Evolutionary conservation across 1,140 invertebrate genomes (phyloP).

Genomic region (Bombyx mori): DNA sequence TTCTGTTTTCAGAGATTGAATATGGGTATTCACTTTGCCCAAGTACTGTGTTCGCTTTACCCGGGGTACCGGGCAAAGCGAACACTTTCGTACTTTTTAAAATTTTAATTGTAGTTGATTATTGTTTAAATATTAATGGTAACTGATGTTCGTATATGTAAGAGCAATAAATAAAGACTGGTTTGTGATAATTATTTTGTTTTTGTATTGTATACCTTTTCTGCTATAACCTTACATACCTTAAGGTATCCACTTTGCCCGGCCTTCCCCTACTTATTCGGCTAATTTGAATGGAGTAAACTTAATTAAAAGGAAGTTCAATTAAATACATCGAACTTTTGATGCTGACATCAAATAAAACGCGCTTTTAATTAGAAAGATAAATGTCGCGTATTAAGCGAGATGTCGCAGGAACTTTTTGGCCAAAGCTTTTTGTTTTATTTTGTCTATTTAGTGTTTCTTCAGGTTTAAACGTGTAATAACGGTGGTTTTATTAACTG

Average conservation of each 20-base stretch:
- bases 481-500: too few relatives aligned
- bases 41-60: slow-evolving; percentile 21
- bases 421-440: too few relatives aligned
- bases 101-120: slow-evolving; percentile 24
- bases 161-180: slow-evolving; percentile 10
- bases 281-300: too few relatives aligned
- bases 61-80: slow-evolving; percentile 22
- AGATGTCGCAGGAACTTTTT: too few relatives aligned
- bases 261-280: slow-evolving; percentile 3
- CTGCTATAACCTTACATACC: slow-evolving; percentile 13
- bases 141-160: slow-evolving; percentile 17
- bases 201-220: slow-evolving; percentile 15
- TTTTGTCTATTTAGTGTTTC: too few relatives aligned
- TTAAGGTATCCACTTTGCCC: slow-evolving; percentile 4
- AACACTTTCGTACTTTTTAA: slow-evolving; percentile 27
- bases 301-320: too few relatives aligned
- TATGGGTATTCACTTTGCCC: slow-evolving; percentile 1
- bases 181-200: slow-evolving; percentile 9
- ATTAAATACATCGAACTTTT: too few relatives aligned
- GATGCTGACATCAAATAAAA: too few relatives aligned
- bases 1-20: neutral
- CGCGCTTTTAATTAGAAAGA: too few relatives aligned
- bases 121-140: slow-evolving; percentile 20
- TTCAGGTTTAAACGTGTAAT: too few relatives aligned
- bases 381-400: too few relatives aligned